phyloP scores from a whole-genome alignment of 2,113 vertebrate species.

The Xenus cinereus region DNA sequence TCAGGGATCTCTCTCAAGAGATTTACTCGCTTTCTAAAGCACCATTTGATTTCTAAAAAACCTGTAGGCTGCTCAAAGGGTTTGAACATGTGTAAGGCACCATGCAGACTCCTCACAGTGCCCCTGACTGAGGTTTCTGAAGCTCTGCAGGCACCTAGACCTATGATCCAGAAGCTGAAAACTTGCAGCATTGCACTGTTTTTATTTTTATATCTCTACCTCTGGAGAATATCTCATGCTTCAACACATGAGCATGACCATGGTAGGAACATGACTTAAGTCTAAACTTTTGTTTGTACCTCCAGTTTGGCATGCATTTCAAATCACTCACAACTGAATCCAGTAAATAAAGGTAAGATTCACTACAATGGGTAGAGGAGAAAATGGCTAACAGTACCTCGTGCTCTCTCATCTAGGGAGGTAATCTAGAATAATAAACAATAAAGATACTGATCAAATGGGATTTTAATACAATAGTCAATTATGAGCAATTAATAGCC shows the following conservation, averaged over 20 bases:
- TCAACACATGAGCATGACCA: not conserved
- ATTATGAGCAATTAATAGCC: not conserved
- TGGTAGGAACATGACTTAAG: not conserved
- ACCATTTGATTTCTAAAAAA: not conserved
- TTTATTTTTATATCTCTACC: not conserved
- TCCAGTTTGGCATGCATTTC: not conserved
- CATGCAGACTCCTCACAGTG: accelerated
- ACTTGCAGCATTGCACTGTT: not conserved
- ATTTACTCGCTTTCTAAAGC: not conserved
- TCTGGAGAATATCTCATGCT: not conserved
- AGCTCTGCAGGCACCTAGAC: not conserved
- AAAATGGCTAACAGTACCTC: not conserved
- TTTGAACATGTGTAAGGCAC: not conserved
- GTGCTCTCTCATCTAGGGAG: not conserved
- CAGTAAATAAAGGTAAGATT: not conserved
- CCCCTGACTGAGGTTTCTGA: not conserved
- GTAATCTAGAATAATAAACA: not conserved
- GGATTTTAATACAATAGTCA: not conserved
- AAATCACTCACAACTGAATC: accelerated
- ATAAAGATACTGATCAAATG: not conserved
- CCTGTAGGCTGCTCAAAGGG: not conserved
- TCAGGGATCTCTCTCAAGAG: not conserved
- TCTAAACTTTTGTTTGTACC: not conserved
- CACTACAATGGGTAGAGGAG: not conserved
- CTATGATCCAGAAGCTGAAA: not conserved